phyloP scores from a whole-genome alignment of 2,113 vertebrate species.

The Symphodus melops region DNA sequence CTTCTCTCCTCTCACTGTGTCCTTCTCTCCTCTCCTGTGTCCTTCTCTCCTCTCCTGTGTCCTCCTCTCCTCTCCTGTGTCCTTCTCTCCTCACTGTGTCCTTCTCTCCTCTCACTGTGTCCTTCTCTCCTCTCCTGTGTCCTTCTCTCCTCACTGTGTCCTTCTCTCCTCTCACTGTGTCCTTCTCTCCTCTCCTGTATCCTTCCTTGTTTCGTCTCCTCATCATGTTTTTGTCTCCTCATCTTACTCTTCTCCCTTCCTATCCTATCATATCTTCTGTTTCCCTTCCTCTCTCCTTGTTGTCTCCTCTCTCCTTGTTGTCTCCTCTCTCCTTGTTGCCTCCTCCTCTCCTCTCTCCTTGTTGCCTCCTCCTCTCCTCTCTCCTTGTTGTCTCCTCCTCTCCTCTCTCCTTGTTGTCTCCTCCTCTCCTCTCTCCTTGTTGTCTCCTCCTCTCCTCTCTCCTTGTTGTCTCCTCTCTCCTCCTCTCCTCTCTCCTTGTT shows the following conservation, averaged over 20 bases:
- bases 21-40: background rate
- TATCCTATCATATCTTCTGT: too few species aligned
- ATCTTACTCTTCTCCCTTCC: background rate
- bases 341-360: background rate
- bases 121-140: background rate
- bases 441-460: background rate
- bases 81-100: too few species aligned
- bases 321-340: background rate
- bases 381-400: too few species aligned
- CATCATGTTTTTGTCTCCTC: background rate
- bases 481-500: background rate
- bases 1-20: too few species aligned
- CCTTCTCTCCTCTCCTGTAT: background rate
- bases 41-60: background rate
- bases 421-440: background rate
- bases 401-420: too few species aligned
- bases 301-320: too few species aligned
- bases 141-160: too few species aligned
- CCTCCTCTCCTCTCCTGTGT: too few species aligned
- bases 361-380: background rate
- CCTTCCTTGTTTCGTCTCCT: too few species aligned
- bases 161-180: background rate
- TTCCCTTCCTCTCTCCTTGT: background rate
- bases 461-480: background rate
- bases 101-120: background rate